A percentile compares a stretch with the other conserved stretches of the same genome.
Evolutionary conservation across 2,113 vertebrate species (phyloP).

Genomic region (Motacilla tschutschensis): DNA sequence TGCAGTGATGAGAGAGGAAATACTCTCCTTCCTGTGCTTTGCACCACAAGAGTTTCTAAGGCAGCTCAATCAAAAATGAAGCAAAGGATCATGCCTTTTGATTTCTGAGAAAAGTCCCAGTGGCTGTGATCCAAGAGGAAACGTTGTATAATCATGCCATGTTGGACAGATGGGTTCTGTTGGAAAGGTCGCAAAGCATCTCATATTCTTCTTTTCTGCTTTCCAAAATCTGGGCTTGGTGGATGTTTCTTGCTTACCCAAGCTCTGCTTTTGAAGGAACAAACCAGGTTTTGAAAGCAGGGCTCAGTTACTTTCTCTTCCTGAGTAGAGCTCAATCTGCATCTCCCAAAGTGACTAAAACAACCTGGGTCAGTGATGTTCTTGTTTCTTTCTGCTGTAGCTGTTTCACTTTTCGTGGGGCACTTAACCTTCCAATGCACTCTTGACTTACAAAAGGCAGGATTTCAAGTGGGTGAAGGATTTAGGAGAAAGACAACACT

Average conservation of each 20-base stretch:
- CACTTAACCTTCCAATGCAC: not conserved
- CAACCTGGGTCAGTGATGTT: not conserved
- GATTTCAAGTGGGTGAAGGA: not conserved
- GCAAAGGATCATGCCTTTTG: not conserved
- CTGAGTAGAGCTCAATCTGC: not conserved
- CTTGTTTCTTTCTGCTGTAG: not conserved
- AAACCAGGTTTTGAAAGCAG: not conserved
- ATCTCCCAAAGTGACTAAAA: not conserved
- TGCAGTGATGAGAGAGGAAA: not conserved
- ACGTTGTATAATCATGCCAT: not conserved
- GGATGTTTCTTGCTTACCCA: not conserved
- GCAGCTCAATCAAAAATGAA: not conserved
- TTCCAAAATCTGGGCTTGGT: not conserved
- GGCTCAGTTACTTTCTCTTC: not conserved
- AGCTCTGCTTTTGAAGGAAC: not conserved
- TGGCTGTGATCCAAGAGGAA: not conserved
- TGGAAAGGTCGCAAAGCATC: not conserved
- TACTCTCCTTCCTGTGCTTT: not conserved
- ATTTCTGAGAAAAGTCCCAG: not conserved
- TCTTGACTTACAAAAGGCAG: not conserved
- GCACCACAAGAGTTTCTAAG: not conserved
- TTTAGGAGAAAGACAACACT: not conserved
- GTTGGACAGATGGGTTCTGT: not conserved
- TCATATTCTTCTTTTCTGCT: not conserved
- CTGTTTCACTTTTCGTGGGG: not conserved